These are phyloP conservation scores for Drosophila micromelanica DNA, from an alignment of 1,140 invertebrate species.

Conservation along the genomic window DNA sequence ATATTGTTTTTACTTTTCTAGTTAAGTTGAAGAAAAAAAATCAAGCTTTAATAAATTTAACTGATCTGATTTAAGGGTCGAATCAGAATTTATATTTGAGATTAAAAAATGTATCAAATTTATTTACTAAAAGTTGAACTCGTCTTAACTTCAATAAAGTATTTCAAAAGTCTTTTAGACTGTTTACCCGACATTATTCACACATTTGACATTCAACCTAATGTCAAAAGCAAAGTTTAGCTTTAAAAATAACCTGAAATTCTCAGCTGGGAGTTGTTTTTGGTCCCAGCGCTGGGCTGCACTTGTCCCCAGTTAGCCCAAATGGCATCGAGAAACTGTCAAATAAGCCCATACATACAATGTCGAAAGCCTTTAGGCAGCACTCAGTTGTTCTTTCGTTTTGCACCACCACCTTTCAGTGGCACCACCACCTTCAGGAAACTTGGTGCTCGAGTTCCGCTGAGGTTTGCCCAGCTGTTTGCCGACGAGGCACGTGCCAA, in stretches of 20 bases:
- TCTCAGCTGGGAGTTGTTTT: constrained; percentile 4
- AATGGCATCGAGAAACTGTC: constrained; percentile 36
- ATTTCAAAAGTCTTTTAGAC: neutral
- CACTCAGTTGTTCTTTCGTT: constrained; percentile 44
- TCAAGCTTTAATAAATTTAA: no score
- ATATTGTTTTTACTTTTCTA: no score
- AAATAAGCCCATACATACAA: constrained; percentile 37
- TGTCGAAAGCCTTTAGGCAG: constrained; percentile 36
- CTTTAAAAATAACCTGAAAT: constrained; percentile 3
- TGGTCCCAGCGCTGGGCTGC: neutral
- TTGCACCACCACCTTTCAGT: constrained; percentile 26
- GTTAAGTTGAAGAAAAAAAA: no score
- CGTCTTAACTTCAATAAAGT: neutral
- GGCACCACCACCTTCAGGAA: neutral
- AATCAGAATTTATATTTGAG: no score
- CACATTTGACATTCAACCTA: constrained; percentile 10
- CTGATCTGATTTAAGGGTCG: no score
- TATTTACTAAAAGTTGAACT: neutral
- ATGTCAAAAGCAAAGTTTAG: constrained; percentile 10
- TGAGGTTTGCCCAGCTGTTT: constrained; percentile 47
- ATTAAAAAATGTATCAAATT: neutral
- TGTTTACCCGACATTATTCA: neutral
- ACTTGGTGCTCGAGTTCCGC: constrained; percentile 3
- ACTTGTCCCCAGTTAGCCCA: constrained; percentile 6
- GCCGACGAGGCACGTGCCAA: constrained; percentile 67